Evolutionary conservation across 1,140 invertebrate species (phyloP), one percentile per base, ranked within the genome.

Genomic region (Papilio xuthus): DNA sequence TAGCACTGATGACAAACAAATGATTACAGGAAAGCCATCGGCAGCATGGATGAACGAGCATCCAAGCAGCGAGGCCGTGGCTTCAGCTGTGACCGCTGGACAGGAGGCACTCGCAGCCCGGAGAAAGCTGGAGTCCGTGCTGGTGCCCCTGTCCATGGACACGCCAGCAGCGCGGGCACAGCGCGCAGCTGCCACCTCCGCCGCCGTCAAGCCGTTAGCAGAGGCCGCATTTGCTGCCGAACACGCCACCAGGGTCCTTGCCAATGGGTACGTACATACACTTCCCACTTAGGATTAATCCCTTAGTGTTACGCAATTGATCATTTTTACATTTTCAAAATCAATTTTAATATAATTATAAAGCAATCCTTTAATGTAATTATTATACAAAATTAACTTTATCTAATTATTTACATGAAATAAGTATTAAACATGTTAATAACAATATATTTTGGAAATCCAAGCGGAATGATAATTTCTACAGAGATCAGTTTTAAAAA

Each of bases 161-260:
- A 96, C 95, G 7, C 96, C 97, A 0, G 95, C 96, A 20, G 95
- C 94, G 50, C 94, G 95, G 44, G 97, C 97, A 76, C 97, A 97
- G 85, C 94, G 95, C 42, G 96, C 96, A 0, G 93, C 96, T 1
- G 95, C 94, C 72, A 96, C 96, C 0, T 94, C 94, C 23, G 86
- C 91, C 0, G 92, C 93, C 37, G 95, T 96, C 0, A 95, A 95
- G 18, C 92, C 94, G 15, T 80, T 97, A 42, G 95, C 96, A 0
- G 90, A 95, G 2, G 90, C 95, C 1, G 97, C 96, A 6, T 95
- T 96, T 79, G 95, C 95, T 0, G 95, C 96, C 81, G 95, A 97
- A 77, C 94, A 95, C 41, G 96, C 96, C 0, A 96, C 96, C 0
- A 95, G 93, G 84, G 81, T 78, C n/a, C 81, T 93, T 1, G 42